Base-by-base conservation (phyloP, 2,888 invertebrate species). In the Gnatocerus cornutus region DNA sequence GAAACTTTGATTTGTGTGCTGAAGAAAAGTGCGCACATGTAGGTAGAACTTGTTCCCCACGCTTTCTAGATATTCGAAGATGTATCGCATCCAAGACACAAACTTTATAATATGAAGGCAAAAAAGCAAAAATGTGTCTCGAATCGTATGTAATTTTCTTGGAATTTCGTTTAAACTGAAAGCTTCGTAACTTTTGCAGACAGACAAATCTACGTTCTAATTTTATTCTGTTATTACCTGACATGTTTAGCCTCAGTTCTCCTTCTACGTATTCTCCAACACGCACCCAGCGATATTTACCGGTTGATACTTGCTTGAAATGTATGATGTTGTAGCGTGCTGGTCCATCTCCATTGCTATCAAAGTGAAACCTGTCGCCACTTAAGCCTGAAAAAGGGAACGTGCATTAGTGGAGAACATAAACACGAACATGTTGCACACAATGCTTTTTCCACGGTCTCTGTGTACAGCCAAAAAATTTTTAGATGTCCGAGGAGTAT, bases 281-380 rank as follows among this genome's bases (percentile, higher is more conserved):
- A 72, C 92, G 89, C 33, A 95, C 89, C 96, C 97, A 97, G 72
- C 91, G 89, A 85, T 93, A 96, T 72, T 89, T 88, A 0, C 92
- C 93, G 0, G 87, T 87, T 0, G 89, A 85, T 6, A 90, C 88
- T 82, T 95, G 95, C 83, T 96, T 95, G 88, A 97, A 98, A 85
- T 98, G 97, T 70, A 98, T 92, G 76, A 98, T 97, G 83, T 97
- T 95, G 87, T 98, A 98, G 43, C 97, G 89, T 0, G 97, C 96
- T 0, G 97, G 97, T 0, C 97, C 97, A 79, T 98, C 98, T 0
- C 97, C 97, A 77, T 95, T 93, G 68, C 86, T 88, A 83, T 97
- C 95, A 84, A 98, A 98, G 76, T 91, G 92, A 85, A 98, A 98
- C 80, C 92, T 89, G 83, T 97, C 96, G 0, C 94, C 94, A 76